Evolutionary conservation across 2,888 invertebrate genomes (phyloP), one percentile per base, ranked within the genome.

Genomic region (Microctonus hyperodae): DNA sequence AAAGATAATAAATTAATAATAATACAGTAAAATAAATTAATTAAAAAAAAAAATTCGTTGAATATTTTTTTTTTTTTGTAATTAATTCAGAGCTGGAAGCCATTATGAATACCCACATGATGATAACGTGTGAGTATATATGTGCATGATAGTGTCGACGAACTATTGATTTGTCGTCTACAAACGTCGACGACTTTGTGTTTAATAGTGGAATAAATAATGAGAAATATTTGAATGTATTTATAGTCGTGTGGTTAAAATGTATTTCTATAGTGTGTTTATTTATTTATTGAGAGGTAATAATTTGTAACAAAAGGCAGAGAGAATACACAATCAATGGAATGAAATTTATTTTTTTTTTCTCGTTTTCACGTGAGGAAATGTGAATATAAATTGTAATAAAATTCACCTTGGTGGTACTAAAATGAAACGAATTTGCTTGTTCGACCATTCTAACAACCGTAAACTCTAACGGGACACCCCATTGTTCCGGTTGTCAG

Each of bases 161-260:
- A 80, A 79, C 79, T 79, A 79, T 79, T 76, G 79, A 79, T 79
- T 79, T 73, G 74, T 44, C 69, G 53, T 62, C 69, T 20, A 20
- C 48, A 28, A 28, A 55, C 16, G 55, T 31, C 16, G 16, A 28
- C 31, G 55, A 55, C 44, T 16, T n/a, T 16, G n/a, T 20, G 44
- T 44, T 7, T 20, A n/a, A n/a, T 7, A 5, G 3, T 44, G 9
- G 16, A n/a, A n/a, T n/a, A n/a, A n/a, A n/a, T n/a, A n/a, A n/a
- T n/a, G n/a, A n/a, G n/a, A n/a, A n/a, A n/a, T n/a, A n/a, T n/a
- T n/a, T n/a, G n/a, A n/a, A n/a, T n/a, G n/a, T n/a, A n/a, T n/a
- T n/a, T n/a, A n/a, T n/a, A n/a, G n/a, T n/a, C n/a, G n/a, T n/a
- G n/a, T n/a, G n/a, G n/a, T n/a, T n/a, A n/a, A n/a, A n/a, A n/a